Evolutionary conservation across 2,113 vertebrate genomes (phyloP).

Genomic region (Phrynocephalus versicolor): DNA sequence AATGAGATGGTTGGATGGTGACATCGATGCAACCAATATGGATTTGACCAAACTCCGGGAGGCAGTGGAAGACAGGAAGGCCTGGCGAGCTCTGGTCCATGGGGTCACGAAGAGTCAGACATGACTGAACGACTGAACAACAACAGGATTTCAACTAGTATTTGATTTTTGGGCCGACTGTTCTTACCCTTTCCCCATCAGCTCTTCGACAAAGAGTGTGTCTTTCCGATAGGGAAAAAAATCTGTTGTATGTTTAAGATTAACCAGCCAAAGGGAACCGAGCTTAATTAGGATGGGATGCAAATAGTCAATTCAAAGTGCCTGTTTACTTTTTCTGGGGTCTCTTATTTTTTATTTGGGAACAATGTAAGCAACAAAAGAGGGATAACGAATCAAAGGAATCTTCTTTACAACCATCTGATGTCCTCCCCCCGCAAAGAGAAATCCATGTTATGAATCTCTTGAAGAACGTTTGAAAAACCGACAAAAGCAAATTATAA

Average conservation of each 20-base stretch:
- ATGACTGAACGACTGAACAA: no score
- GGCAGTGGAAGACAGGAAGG: no score
- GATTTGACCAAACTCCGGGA: no score
- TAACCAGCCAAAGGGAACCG: background rate
- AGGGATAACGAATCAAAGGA: background rate
- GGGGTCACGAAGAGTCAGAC: no score
- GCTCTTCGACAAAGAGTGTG: background rate
- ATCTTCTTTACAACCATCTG: background rate
- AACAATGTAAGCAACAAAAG: background rate
- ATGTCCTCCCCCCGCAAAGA: background rate
- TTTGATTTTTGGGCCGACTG: background rate
- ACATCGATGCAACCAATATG: no score
- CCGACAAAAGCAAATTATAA: background rate
- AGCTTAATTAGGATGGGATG: background rate
- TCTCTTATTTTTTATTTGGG: constrained; percentile 30
- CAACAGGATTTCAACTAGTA: background rate
- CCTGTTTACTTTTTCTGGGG: background rate
- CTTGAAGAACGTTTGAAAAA: background rate
- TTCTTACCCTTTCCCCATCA: background rate
- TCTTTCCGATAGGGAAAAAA: background rate
- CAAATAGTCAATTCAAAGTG: constrained; percentile 13
- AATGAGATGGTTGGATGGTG: no score
- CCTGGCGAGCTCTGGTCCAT: no score
- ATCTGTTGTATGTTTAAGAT: background rate
- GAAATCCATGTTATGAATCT: background rate